A percentile compares a stretch with the other conserved stretches of the same genome.
phyloP scores from a whole-genome alignment of 2,888 invertebrate species.

The Sphecodes monilicornis region DNA sequence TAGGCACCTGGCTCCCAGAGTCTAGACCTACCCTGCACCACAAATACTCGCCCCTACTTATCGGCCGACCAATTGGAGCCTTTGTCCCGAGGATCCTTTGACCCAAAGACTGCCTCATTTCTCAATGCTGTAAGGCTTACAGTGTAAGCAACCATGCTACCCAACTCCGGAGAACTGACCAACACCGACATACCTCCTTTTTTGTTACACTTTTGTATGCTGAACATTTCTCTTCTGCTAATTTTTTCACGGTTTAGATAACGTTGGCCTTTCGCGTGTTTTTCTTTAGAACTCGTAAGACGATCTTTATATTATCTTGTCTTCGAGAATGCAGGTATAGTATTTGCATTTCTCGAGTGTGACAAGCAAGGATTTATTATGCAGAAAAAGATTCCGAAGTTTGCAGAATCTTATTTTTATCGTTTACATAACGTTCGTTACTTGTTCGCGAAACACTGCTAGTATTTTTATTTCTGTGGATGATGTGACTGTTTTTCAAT shows the following conservation, averaged over 20 bases:
- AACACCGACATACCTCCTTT: background rate
- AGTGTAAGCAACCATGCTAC: background rate
- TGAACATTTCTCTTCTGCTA: background rate
- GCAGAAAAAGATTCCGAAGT: background rate
- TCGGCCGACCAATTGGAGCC: background rate
- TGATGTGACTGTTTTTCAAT: background rate
- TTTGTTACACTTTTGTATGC: background rate
- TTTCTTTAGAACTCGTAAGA: background rate
- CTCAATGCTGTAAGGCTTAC: no score
- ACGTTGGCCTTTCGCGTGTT: background rate
- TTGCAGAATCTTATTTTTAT: background rate
- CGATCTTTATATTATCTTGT: background rate
- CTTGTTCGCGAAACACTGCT: background rate
- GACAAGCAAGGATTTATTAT: no score
- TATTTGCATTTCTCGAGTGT: background rate
- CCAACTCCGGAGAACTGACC: background rate
- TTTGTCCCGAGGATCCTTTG: conserved; percentile 3
- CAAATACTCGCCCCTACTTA: conserved; percentile 8
- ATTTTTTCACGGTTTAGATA: background rate
- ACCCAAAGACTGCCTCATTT: background rate
- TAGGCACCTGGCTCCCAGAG: background rate
- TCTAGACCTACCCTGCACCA: background rate
- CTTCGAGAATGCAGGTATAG: background rate
- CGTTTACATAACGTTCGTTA: background rate
- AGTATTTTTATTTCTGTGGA: background rate